A percentile compares a stretch with the other conserved stretches of the same genome.
phyloP scores from a whole-genome alignment of 2,797 vertebrate species.

The Hypotaenidia philippensis region DNA sequence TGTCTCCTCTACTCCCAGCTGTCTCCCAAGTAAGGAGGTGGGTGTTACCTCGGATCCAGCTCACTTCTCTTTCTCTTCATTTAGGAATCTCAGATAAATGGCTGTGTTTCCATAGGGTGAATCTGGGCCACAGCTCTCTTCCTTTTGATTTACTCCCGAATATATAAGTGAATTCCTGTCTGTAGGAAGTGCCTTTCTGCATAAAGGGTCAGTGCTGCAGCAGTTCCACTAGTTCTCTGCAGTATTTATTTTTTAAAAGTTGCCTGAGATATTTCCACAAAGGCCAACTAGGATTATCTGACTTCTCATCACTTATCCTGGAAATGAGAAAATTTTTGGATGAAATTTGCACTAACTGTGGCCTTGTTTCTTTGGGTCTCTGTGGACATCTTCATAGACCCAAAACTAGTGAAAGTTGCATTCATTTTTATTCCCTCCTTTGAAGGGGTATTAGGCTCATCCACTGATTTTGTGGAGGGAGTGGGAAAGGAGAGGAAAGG shows the following conservation, averaged over 20 bases:
- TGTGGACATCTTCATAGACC: background rate
- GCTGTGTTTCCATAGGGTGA: background rate
- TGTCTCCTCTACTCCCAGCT: slow-evolving; percentile 12
- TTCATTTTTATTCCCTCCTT: background rate
- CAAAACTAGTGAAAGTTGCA: background rate
- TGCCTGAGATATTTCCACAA: background rate
- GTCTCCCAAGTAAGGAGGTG: background rate
- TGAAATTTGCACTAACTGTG: background rate
- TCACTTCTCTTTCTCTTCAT: background rate
- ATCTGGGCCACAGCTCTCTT: background rate
- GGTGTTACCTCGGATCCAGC: background rate
- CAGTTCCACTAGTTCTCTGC: background rate
- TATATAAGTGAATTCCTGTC: background rate
- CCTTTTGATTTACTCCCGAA: background rate
- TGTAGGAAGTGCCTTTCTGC: background rate
- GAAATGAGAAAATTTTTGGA: background rate
- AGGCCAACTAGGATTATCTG: background rate
- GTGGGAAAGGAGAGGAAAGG: background rate
- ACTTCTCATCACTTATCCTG: background rate
- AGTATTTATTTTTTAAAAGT: background rate
- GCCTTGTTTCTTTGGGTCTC: background rate
- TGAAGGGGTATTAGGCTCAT: background rate
- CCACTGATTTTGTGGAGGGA: background rate
- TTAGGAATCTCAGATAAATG: background rate
- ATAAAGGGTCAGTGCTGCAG: background rate